Base-by-base conservation (phyloP, 2,113 vertebrate genomes). In the Chunga burmeisteri region DNA sequence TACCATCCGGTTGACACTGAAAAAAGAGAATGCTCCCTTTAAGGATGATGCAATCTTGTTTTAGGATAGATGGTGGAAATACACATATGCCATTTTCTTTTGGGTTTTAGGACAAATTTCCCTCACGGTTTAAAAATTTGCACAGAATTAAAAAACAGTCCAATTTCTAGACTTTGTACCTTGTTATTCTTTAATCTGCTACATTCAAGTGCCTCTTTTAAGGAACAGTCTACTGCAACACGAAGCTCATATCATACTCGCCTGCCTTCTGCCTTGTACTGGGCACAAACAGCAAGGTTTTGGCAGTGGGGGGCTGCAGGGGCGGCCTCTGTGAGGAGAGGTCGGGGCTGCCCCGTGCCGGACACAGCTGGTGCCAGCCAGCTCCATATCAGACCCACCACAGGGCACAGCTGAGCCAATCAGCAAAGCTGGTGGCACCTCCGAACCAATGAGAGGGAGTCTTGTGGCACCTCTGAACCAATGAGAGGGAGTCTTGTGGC, bases 271-370 rank as follows among this genome's bases (percentile, higher is more conserved):
- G 5, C 22, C 78, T 52, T 20, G 1, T 7, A 3, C 9, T 27
- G 16, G 16, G 9, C 1, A 2, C 16, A 72, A 84, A 38, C 3
- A 34, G 7, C 1, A 5, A n/a, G 26, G 38, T 11, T 46, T 46
- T 47, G 52, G 50, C 4, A 36, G 18, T 0, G 1, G 11, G 8
- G 1, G 0, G 7, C 27, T 59, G 11, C 18, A 29, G 25, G 44
- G 2, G 21, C 5, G 3, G 29, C 11, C 25, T 13, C 70, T 29
- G 11, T 32, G 13, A 66, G 46, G 40, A 50, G 58, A 38, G 21
- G 30, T 5, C 0, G 2, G 11, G 27, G 18, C n/a, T 49, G 34
- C 58, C 13, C 11, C 7, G 1, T 1, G 11, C 34, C 8, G 2
- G 29, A 15, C 27, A 44, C 20, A 65, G 26, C 17, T 15, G 3